phyloP scores from a whole-genome alignment of 2,888 invertebrate species.

The Lobophora halterata region DNA sequence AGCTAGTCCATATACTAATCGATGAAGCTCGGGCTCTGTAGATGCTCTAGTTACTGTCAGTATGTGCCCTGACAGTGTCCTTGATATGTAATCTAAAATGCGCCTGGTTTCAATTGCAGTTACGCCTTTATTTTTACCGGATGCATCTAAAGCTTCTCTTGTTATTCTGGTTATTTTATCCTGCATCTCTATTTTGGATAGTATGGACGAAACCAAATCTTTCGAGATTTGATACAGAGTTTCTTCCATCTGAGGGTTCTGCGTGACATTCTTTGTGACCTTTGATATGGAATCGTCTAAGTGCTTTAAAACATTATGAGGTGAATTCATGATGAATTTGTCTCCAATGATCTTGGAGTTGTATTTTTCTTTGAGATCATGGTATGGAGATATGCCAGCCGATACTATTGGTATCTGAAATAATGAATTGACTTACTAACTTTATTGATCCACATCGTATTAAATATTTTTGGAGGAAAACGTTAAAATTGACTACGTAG shows the following conservation, averaged over 20 bases:
- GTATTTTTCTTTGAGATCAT: constrained; percentile 59
- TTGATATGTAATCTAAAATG: constrained; percentile 71
- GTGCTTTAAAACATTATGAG: constrained; percentile 61
- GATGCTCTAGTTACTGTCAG: constrained; percentile 64
- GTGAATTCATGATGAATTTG: constrained; percentile 49
- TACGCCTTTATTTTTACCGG: constrained; percentile 69
- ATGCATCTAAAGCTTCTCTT: constrained; percentile 67
- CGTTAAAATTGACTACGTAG: not conserved
- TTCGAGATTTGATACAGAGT: constrained; percentile 69
- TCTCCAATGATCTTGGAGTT: constrained; percentile 44
- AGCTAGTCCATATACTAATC: constrained; percentile 70
- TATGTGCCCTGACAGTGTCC: constrained; percentile 69
- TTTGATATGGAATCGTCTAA: constrained; percentile 60
- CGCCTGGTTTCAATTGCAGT: constrained; percentile 73
- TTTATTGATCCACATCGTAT: too few relatives aligned
- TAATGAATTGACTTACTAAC: too few relatives aligned
- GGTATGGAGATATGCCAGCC: constrained; percentile 68
- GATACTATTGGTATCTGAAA: constrained; percentile 44
- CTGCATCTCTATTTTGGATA: constrained; percentile 69
- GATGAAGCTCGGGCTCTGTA: constrained; percentile 72
- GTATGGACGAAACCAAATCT: constrained; percentile 67
- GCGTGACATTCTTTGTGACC: constrained; percentile 66
- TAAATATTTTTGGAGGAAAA: too few relatives aligned
- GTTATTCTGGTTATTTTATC: constrained; percentile 74
- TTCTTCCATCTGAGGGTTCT: constrained; percentile 68